Conservation (phyloP, 2,797 vertebrate species). For the Pangasius djambal region DNA sequence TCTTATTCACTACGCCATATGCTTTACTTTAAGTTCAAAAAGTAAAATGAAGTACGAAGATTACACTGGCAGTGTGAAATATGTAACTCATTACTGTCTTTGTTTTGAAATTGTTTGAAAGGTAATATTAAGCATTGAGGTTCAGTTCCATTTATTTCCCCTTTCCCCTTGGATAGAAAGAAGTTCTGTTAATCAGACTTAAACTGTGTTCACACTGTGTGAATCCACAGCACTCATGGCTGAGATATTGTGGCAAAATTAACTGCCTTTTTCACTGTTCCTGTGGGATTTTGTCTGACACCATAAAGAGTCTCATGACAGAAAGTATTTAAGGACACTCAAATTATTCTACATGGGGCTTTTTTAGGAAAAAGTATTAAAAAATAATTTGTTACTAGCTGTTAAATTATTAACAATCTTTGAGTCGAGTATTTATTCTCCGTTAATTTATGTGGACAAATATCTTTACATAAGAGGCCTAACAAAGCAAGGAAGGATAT, state of each 20-base stretch:
- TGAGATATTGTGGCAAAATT: background rate
- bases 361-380: background rate
- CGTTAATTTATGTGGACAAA: background rate
- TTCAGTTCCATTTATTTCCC: background rate
- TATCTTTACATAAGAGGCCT: background rate
- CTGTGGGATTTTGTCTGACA: background rate
- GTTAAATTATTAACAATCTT: background rate
- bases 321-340: background rate
- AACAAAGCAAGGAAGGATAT: background rate
- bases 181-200: slow-evolving; percentile 1
- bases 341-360: background rate
- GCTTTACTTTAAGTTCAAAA: slow-evolving; percentile 27
- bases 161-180: background rate
- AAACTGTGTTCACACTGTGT: background rate
- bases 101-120: slow-evolving; percentile 32
- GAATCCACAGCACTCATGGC: background rate
- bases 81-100: background rate
- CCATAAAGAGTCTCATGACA: background rate
- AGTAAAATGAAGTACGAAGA: background rate
- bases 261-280: background rate
- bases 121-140: background rate
- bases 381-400: background rate
- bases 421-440: background rate
- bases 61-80: slow-evolving; percentile 4
- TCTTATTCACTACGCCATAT: slow-evolving; percentile 23